These are phyloP conservation scores for Drosophila mauritiana DNA, from an alignment of 1,140 invertebrate species.

Conservation along the genomic window DNA sequence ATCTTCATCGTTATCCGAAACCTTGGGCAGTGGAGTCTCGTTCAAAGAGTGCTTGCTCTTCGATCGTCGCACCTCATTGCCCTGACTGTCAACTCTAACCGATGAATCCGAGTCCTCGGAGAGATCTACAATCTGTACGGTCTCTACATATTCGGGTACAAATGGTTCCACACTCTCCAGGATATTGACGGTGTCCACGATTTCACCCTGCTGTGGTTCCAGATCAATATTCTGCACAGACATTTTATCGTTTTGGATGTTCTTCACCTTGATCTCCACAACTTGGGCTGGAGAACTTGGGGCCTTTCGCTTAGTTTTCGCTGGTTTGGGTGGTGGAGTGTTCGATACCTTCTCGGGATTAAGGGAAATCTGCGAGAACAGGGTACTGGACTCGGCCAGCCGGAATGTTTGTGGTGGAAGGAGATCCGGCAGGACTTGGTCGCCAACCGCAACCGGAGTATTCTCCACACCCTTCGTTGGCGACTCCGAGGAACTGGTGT, in stretches of 20 bases:
- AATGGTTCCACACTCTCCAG: constrained; percentile 81
- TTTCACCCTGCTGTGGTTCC: constrained; percentile 71
- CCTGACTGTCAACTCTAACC: constrained; percentile 54
- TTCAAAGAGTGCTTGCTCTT: constrained; percentile 70
- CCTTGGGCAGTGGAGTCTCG: constrained; percentile 32
- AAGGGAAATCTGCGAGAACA: constrained; percentile 89
- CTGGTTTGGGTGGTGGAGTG: constrained; percentile 45
- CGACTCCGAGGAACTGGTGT: constrained; percentile 30
- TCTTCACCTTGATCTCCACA: constrained; percentile 78
- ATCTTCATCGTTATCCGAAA: constrained; percentile 23
- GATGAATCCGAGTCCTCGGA: constrained; percentile 82
- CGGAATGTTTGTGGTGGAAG: constrained; percentile 86
- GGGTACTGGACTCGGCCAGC: constrained; percentile 88
- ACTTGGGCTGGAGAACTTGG: constrained; percentile 62
- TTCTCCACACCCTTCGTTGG: constrained; percentile 15
- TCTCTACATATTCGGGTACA: constrained; percentile 83
- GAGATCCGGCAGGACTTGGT: constrained; percentile 73
- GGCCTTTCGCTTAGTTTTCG: constrained; percentile 66
- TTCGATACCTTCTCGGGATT: constrained; percentile 32
- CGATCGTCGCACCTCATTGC: constrained; percentile 64
- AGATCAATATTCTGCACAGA: constrained; percentile 77
- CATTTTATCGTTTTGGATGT: constrained; percentile 82
- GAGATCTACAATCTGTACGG: constrained; percentile 82
- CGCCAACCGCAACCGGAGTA: constrained; percentile 7
- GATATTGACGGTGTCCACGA: constrained; percentile 82